Evolutionary conservation across 2,888 invertebrate species (phyloP), one percentile per base, ranked within the genome.

Genomic region (Hirtodrosophila histrioides): DNA sequence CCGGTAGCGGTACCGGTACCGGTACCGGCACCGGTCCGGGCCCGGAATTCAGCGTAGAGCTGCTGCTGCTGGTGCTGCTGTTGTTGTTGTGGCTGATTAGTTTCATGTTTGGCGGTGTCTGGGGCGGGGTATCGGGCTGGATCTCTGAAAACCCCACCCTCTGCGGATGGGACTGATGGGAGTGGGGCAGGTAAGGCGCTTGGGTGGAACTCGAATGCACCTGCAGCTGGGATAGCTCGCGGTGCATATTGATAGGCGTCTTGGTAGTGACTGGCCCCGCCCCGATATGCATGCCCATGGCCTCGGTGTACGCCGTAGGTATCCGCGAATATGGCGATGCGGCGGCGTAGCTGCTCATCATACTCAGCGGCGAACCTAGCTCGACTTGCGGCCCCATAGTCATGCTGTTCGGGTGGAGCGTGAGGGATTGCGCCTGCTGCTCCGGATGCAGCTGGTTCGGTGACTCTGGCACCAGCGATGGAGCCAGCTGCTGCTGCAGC

Each of bases 31-130:
- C 65, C 40, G 75, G 45, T 36, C 71, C 68, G 50, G 54, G 23
- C 29, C 67, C 83, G 67, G 94, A 94, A 84, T 95, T 93, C 82
- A 94, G 94, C 83, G 95, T 93, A 85, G 80, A 79, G 69, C 6
- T 41, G 66, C 12, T 54, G 78, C 17, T 69, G 73, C 35, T 67
- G 78, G 5, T 67, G 77, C 27, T 78, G 82, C 9, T 48, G 74
- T n/a, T 66, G 75, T 33, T 57, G 75, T 31, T 75, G 83, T 65
- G 82, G 12, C 53, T 68, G 75, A 71, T 77, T 90, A 96, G 94
- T 92, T 97, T 97, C 96, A 97, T 96, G 92, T 96, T 97, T 90
- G 97, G 97, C 75, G 97, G 97, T 60, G 97, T 97, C 92, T 97
- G 97, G 2, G 97, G 97, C 75, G 97, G 97, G 43, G 97, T 97